phyloP scores from a whole-genome alignment of 2,888 invertebrate genomes.

The Pomacea canaliculata region DNA sequence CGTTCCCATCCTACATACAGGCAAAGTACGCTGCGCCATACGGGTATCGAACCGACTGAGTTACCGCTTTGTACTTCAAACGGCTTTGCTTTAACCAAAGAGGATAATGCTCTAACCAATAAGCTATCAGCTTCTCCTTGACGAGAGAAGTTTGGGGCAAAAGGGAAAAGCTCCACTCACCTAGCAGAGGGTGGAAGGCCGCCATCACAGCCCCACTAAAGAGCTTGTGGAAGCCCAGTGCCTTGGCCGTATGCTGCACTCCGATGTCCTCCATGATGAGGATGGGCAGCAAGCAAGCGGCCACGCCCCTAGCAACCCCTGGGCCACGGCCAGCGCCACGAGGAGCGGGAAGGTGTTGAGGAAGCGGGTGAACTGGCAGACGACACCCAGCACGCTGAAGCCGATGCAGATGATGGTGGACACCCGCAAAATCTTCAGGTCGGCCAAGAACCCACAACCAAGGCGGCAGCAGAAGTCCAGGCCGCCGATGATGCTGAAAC shows the following conservation, averaged over 20 bases:
- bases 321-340: slow-evolving; percentile 14
- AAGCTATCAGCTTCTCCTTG: background rate
- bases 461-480: slow-evolving; percentile 18
- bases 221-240: slow-evolving; percentile 21
- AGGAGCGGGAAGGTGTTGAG: slow-evolving; percentile 21
- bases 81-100: no score
- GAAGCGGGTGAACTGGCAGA: slow-evolving; percentile 18
- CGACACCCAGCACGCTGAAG: slow-evolving; percentile 17
- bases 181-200: slow-evolving; percentile 16
- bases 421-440: slow-evolving; percentile 13
- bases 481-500: slow-evolving; percentile 16
- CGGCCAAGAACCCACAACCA: slow-evolving; percentile 13
- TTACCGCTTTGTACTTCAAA: background rate
- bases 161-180: background rate
- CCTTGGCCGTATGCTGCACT: slow-evolving; percentile 21
- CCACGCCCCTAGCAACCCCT: slow-evolving; percentile 19
- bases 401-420: slow-evolving; percentile 17
- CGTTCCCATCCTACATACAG: no score
- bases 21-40: no score
- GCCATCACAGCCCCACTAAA: slow-evolving; percentile 20
- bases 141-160: background rate
- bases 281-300: slow-evolving; percentile 14
- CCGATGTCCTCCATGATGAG: slow-evolving; percentile 25
- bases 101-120: no score
- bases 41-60: no score